Evolutionary conservation across 2,113 vertebrate genomes (phyloP).

Genomic region (Xiphophorus maculatus): DNA sequence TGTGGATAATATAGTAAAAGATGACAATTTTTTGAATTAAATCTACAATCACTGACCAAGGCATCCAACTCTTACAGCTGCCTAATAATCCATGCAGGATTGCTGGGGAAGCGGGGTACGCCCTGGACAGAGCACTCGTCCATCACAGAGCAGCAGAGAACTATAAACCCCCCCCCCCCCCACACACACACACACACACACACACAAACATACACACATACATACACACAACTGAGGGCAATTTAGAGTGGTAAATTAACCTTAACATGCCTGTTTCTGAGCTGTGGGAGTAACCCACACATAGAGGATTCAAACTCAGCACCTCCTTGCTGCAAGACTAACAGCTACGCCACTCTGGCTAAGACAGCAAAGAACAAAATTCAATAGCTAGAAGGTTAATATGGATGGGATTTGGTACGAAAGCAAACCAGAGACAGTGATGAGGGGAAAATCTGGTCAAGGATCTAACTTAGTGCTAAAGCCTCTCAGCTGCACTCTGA

Average conservation of each 20-base stretch:
- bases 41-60: background rate
- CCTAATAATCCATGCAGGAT: background rate
- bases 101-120: too few species aligned
- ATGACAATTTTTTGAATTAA: background rate
- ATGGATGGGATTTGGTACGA: too few species aligned
- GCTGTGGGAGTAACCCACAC: background rate
- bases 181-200: too few species aligned
- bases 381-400: too few species aligned
- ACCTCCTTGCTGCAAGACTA: too few species aligned
- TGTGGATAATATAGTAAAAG: background rate
- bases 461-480: too few species aligned
- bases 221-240: background rate
- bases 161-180: background rate
- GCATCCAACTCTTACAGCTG: background rate
- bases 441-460: too few species aligned
- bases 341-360: too few species aligned
- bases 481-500: too few species aligned
- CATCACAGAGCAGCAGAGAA: background rate
- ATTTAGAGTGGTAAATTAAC: background rate
- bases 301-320: background rate
- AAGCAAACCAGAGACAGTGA: too few species aligned
- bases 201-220: too few species aligned
- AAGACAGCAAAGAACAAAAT: too few species aligned
- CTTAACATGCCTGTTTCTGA: background rate
- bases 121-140: background rate